Base-by-base conservation (phyloP, 1,140 invertebrate species). In the Philopotamus ludificatus region DNA sequence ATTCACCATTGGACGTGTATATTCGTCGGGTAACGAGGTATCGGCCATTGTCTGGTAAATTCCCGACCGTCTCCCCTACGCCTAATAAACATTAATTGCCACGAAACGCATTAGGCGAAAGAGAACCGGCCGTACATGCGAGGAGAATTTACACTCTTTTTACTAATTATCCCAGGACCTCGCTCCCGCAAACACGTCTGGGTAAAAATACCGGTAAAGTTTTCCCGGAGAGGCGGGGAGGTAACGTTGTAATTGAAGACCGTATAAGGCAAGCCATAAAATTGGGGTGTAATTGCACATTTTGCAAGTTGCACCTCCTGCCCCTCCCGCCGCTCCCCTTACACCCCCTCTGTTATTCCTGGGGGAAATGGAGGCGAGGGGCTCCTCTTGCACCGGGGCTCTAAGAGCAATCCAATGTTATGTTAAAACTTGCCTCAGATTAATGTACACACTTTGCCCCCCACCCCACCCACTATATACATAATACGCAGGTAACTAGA, bases 281-380 rank as follows among this genome's bases (percentile, higher is more conserved):
- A 68, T 68, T 65, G 67, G 63, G 67, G 67, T 58, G 63, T 68
- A 68, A 68, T 68, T 68, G 67, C 67, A 65, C 63, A 68, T 68
- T 65, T 62, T 59, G 61, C 62, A 63, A 59, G 66, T 41, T 59
- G 57, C 57, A 60, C 20, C 39, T 50, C 20, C n/a, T 42, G 18
- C 26, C 58, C 50, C 53, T 10, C n/a, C 44, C 18, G 8, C 2
- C 2, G 1, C 59, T 9, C 59, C 49, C 22, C n/a, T 50, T 49
- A 15, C 1, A 12, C 9, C 16, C 21, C 26, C 23, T 4, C 7
- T 18, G 22, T 21, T 28, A 61, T 59, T 55, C 61, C 66, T 55
- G 25, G 28, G 65, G 65, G 55, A 28, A 26, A n/a, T n/a, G 50
- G 58, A 20, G 26, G 51, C 42, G 26, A 7, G 49, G 15, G 28